These are phyloP conservation scores for Hemibagrus wyckioides DNA, from an alignment of 2,113 vertebrate species.

Conservation along the genomic window DNA sequence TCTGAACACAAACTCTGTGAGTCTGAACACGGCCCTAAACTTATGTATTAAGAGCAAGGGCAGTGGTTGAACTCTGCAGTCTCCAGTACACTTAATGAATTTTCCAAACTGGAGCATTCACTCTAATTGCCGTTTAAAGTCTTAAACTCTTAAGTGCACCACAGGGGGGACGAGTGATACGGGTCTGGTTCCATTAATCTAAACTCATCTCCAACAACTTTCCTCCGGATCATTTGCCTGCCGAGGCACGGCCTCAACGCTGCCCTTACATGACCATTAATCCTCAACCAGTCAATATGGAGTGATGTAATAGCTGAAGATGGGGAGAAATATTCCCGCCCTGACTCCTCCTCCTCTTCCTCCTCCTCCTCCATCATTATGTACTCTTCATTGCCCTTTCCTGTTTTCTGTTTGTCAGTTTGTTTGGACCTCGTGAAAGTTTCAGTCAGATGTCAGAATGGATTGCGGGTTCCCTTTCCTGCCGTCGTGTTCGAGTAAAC, in stretches of 20 bases:
- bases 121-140: constrained; percentile 39
- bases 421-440: neutral
- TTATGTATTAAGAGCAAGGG: neutral
- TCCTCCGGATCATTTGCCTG: neutral
- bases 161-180: neutral
- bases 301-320: neutral
- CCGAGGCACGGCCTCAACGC: neutral
- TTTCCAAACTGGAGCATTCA: constrained; percentile 8
- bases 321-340: neutral
- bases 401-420: neutral
- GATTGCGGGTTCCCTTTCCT: neutral
- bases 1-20: neutral
- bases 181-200: constrained; percentile 27
- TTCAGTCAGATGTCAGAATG: neutral
- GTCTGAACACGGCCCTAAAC: neutral
- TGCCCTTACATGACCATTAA: neutral
- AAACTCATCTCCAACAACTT: neutral
- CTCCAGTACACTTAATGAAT: constrained; percentile 23
- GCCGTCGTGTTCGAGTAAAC: neutral
- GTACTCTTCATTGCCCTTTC: neutral
- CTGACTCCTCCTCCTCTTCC: neutral
- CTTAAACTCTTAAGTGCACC: constrained; percentile 26
- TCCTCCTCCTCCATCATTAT: neutral
- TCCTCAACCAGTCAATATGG: neutral
- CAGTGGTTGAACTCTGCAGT: neutral